Percentiles rank a stretch among this genome's conserved stretches.
Evolutionary conservation across 2,797 vertebrate species (phyloP).

Genomic region (Dipus sagitta): DNA sequence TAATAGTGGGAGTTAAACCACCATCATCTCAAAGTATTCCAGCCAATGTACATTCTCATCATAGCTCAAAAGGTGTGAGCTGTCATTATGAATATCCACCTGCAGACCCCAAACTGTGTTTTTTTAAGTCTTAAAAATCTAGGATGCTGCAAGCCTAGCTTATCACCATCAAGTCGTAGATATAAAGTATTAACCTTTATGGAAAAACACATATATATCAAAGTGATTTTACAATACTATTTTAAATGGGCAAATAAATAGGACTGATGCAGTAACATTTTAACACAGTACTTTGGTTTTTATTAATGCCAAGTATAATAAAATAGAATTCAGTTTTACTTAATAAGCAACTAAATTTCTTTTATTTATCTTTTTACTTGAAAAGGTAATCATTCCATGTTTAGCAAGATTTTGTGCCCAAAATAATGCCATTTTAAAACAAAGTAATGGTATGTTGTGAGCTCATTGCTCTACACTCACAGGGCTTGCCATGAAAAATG

Average conservation of each 20-base stretch:
- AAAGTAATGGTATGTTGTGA: background rate
- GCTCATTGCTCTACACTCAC: background rate
- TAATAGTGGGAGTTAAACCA: conserved; percentile 74
- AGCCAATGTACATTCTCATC: conserved; percentile 19
- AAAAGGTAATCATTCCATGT: conserved; percentile 36
- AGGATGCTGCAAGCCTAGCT: background rate
- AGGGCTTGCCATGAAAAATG: background rate
- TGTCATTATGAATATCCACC: conserved; percentile 37
- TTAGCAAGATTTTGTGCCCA: background rate
- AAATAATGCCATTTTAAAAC: conserved; percentile 44
- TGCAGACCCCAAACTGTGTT: conserved; percentile 24
- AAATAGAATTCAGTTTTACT: conserved; percentile 46
- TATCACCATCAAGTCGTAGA: conserved; percentile 41
- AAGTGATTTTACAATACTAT: conserved; percentile 63
- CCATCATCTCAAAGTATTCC: conserved; percentile 64
- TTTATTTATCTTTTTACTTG: conserved; percentile 53
- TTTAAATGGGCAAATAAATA: conserved; percentile 64
- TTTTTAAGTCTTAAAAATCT: conserved; percentile 68
- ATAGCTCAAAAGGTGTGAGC: conserved; percentile 31
- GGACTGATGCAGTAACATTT: conserved; percentile 12
- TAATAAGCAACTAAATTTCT: conserved; percentile 56
- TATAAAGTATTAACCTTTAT: conserved; percentile 62
- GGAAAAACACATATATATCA: background rate
- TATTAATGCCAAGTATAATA: conserved; percentile 54
- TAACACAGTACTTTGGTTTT: conserved; percentile 34